Evolutionary conservation across 2,797 vertebrate genomes (phyloP), one percentile per base, ranked within the genome.

Genomic region (Nannoperca australis): DNA sequence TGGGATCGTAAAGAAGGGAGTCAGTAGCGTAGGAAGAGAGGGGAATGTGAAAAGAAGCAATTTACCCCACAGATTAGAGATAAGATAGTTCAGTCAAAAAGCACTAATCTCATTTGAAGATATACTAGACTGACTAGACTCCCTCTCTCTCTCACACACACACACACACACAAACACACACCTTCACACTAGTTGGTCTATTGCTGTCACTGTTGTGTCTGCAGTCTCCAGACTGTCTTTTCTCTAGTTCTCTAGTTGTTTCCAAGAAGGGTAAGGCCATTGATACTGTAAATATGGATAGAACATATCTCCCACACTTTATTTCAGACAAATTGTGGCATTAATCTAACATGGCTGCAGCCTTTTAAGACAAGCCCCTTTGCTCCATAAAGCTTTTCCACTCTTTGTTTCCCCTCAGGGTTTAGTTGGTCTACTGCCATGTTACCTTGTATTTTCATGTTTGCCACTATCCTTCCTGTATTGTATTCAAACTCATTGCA

Each of bases 41-140:
- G 59, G 84, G 76, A 73, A 78, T 81, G 82, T 81, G 85, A 82
- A 88, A 88, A 91, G 91, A 87, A 87, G 88, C 93, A 94, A 94
- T 94, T 94, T 94, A 93, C 89, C 91, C 89, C 86, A 66, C 89
- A 94, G 94, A 95, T 94, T 91, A 94, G 90, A 93, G 94, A 94
- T 94, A 94, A 93, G 87, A 92, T 88, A 91, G 89, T 93, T 92
- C 92, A 93, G 92, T 94, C 94, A 94, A 94, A 93, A 94, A 93
- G 90, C 88, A 93, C 92, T 93, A 93, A 95, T 95, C 91, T 94
- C 94, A 95, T 94, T 94, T 94, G 90, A 93, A 93, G 94, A 94
- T 94, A 94, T 78, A 91, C 64, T 76, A 85, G 64, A 84, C 79
- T 76, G 80, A 86, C 71, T 74, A 70, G 62, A 80, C 76, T 71